Conservation (phyloP, 1,140 invertebrate genomes). For the Brachystomella parvula region DNA sequence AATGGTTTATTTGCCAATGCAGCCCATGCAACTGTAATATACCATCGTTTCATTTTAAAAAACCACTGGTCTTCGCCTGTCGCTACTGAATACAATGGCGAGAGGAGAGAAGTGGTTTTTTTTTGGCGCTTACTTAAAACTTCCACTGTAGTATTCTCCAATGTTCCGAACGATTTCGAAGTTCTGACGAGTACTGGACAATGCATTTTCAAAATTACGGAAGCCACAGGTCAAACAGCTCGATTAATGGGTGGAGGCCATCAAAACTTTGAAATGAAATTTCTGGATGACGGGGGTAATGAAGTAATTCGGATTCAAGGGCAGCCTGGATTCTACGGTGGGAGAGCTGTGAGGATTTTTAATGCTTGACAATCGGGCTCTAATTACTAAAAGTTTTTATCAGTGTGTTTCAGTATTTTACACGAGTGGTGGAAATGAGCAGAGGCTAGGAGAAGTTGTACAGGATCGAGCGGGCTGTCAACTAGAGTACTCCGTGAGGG, state of each 20-base stretch:
- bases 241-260: conserved; percentile 7
- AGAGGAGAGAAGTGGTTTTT: too few species aligned
- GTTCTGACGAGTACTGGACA: conserved; percentile 1
- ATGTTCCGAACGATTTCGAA: conserved; percentile 7
- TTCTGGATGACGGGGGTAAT: neutral
- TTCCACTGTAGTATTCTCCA: conserved; percentile 4
- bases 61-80: too few species aligned
- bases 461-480: conserved; percentile 2
- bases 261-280: conserved; percentile 19
- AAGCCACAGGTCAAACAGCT: neutral
- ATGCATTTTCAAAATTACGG: neutral
- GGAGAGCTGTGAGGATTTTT: neutral
- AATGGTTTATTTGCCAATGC: too few species aligned
- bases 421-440: neutral
- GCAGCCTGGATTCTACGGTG: conserved; percentile 13
- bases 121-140: too few species aligned
- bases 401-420: conserved; percentile 10
- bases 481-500: conserved; percentile 5
- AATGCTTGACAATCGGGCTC: neutral
- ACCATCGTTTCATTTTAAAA: neutral
- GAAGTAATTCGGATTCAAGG: conserved; percentile 8
- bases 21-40: neutral
- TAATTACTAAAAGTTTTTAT: neutral
- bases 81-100: too few species aligned
- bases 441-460: conserved; percentile 10